Evolutionary conservation across 37 sponge, comb jelly and placozoan species (phyloP).

Genomic region (Spongia lamella): DNA sequence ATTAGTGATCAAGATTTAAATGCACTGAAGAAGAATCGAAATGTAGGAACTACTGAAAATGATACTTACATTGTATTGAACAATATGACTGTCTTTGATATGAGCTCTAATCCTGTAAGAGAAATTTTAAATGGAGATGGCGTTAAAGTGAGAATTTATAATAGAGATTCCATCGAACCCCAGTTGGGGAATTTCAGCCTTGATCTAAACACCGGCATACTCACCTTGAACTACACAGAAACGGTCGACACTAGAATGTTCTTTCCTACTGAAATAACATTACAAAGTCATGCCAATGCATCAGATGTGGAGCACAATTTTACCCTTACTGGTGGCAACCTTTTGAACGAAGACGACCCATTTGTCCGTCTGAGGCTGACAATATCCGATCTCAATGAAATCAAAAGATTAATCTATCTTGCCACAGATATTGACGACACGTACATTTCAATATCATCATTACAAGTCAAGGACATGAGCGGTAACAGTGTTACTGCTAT

Average conservation of each 20-base stretch:
- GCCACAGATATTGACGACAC: conserved; percentile 68
- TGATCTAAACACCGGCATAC: conserved; percentile 61
- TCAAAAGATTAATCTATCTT: conserved; percentile 73
- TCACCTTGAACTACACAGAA: conserved; percentile 80
- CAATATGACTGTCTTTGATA: conserved; percentile 55
- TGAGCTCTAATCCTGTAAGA: conserved; percentile 51
- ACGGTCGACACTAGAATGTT: conserved; percentile 72
- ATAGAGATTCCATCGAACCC: conserved; percentile 63
- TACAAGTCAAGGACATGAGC: conserved; percentile 75
- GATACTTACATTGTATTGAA: conserved; percentile 58
- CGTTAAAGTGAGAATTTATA: conserved; percentile 20
- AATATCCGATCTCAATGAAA: conserved; percentile 71
- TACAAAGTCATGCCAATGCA: conserved; percentile 53
- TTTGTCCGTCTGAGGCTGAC: conserved; percentile 46
- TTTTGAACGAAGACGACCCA: conserved; percentile 48
- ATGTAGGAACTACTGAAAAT: conserved; percentile 45
- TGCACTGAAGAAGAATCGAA: conserved; percentile 54
- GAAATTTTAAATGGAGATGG: conserved; percentile 41
- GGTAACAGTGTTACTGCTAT: conserved; percentile 53
- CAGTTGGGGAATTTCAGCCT: conserved; percentile 58
- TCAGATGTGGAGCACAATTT: conserved; percentile 1
- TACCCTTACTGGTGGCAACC: conserved; percentile 59
- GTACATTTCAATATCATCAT: conserved; percentile 44
- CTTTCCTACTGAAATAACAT: conserved; percentile 56
- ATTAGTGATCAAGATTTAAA: conserved; percentile 67